Evolutionary conservation across 2,797 vertebrate species (phyloP), one percentile per base, ranked within the genome.

Genomic region (Centroberyx gerrardi): DNA sequence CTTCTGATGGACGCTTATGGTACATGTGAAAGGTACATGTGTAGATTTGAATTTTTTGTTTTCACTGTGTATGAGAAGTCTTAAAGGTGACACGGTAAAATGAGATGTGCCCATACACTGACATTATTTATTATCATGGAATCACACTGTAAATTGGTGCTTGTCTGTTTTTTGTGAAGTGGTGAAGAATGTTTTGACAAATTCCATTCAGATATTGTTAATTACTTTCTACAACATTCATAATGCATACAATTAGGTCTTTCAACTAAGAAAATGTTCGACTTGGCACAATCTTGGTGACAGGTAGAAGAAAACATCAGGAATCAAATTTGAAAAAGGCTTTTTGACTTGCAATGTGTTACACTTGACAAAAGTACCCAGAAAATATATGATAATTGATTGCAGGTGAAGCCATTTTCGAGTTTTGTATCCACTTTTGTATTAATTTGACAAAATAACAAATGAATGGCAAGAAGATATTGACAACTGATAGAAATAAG

Each of bases 51-150:
- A 54, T 56, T 13, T 15, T 7, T 56, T 56, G 5, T 56, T 31
- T 13, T 28, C 40, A 44, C 40, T 1, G 40, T 44, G 18, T 6
- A 12, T 3, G 22, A 53, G 8, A 28, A 10, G 22, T 56, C 27
- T 33, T 5, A 33, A 56, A 56, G 29, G 4, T 15, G 28, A 31
- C 28, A 56, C 22, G 9, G 4, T 28, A 8, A 3, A 33, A 2
- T 56, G 2, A 7, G 29, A 31, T 56, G 12, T 22, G 22, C 8
- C 10, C 18, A 54, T 4, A 28, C 27, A 14, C 27, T 28, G 14
- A 31, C 28, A 9, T 36, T 54, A 66, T 66, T 54, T 66, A 66
- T 66, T 42, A 9, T 38, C 51, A 27, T 15, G 10, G 49, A 40
- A 54, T 65, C 44, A 28, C 44, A 17, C 3, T 54, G 49, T 53